Evolutionary conservation across 2,113 vertebrate genomes (phyloP).

Genomic region (Bucco capensis): DNA sequence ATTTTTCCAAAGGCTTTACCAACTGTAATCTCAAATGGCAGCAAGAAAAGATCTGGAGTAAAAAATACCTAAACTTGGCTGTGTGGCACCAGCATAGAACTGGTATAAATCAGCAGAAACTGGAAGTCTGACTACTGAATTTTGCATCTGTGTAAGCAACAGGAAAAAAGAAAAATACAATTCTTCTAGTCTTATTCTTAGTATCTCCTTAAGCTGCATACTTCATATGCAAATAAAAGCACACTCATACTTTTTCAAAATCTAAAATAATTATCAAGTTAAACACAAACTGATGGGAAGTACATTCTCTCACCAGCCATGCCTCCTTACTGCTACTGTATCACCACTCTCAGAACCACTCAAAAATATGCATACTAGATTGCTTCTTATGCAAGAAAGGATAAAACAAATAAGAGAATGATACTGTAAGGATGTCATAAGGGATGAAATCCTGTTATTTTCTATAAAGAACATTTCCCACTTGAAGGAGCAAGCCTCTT

Average conservation of each 20-base stretch:
- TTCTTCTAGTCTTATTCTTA: not conserved
- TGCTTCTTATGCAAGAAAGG: not conserved
- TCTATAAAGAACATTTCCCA: not conserved
- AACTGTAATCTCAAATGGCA: not conserved
- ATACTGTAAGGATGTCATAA: rapidly evolving
- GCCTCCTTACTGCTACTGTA: not conserved
- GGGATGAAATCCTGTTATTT: not conserved
- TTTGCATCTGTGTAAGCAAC: not conserved
- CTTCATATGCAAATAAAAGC: not conserved
- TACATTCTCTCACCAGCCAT: not conserved
- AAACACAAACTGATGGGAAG: not conserved
- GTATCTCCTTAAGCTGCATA: not conserved
- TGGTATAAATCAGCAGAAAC: not conserved
- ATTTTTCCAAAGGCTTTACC: not conserved
- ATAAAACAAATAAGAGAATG: not conserved
- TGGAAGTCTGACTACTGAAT: not conserved
- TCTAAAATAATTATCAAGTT: not conserved
- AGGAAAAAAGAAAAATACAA: not conserved
- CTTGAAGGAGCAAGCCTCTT: not conserved
- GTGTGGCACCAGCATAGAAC: not conserved
- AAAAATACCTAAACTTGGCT: not conserved
- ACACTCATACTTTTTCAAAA: not conserved
- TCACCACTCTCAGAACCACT: not conserved
- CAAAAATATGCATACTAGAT: not conserved
- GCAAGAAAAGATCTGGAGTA: not conserved